A percentile compares a stretch with the other conserved stretches of the same genome.
Evolutionary conservation across 2,888 invertebrate species (phyloP).

Genomic region (Himalopsyche tibetana): DNA sequence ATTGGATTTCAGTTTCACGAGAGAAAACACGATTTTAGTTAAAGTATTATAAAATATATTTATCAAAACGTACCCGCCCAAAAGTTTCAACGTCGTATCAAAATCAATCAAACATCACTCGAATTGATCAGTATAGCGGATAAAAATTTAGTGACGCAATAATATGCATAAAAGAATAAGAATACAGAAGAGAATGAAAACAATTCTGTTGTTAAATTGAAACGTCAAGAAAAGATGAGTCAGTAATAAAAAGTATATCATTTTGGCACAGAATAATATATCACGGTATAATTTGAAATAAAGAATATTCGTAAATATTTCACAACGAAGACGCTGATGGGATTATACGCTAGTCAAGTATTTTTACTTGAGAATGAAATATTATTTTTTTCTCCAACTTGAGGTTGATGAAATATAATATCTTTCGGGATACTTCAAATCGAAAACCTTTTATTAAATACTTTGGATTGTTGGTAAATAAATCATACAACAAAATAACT

Average conservation of each 20-base stretch:
- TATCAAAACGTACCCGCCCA: background rate
- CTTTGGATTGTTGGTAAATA: too few species aligned
- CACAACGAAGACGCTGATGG: background rate
- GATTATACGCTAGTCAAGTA: constrained; percentile 12
- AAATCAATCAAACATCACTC: background rate
- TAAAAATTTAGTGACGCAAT: background rate
- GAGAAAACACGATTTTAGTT: background rate
- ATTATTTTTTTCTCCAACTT: background rate
- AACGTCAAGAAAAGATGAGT: constrained; percentile 27
- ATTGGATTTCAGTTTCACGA: background rate
- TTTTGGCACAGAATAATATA: background rate
- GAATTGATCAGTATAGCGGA: background rate
- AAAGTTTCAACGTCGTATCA: background rate
- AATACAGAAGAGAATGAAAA: constrained; percentile 33
- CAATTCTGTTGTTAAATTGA: constrained; percentile 39
- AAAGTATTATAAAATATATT: background rate
- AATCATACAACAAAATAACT: too few species aligned
- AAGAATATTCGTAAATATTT: background rate
- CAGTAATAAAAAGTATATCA: background rate
- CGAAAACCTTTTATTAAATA: too few species aligned
- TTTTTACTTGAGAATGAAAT: background rate
- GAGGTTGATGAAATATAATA: background rate
- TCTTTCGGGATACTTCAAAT: too few species aligned
- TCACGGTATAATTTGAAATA: background rate
- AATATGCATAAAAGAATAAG: constrained; percentile 15